These are phyloP conservation scores for Drosophila dunni DNA, from an alignment of 1,140 invertebrate genomes.

Conservation along the genomic window DNA sequence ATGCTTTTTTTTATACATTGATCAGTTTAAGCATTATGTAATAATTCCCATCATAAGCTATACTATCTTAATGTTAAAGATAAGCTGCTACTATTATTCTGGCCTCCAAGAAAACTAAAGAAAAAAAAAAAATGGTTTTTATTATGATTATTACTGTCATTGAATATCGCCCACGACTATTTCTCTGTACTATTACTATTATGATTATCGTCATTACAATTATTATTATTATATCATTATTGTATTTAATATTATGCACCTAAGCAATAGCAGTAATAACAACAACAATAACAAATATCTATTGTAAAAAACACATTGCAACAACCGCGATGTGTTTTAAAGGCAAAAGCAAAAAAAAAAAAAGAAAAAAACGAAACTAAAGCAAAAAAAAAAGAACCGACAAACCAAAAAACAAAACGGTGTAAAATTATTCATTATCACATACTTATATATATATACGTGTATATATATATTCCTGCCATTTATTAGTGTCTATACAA, in stretches of 20 bases:
- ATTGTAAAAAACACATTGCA: slow-evolving; percentile 54
- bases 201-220: slow-evolving; percentile 30
- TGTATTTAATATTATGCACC: slow-evolving; percentile 39
- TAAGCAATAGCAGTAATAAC: slow-evolving; percentile 13
- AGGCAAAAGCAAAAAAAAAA: slow-evolving; percentile 38
- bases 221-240: slow-evolving; percentile 27
- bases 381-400: slow-evolving; percentile 45
- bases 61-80: slow-evolving; percentile 22
- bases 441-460: slow-evolving; percentile 23
- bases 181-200: slow-evolving; percentile 53
- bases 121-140: slow-evolving; percentile 47
- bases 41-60: slow-evolving; percentile 40
- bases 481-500: slow-evolving; percentile 53
- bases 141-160: slow-evolving; percentile 34
- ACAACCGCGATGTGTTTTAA: slow-evolving; percentile 54
- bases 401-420: slow-evolving; percentile 47
- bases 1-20: slow-evolving; percentile 25
- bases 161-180: slow-evolving; percentile 33
- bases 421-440: slow-evolving; percentile 53
- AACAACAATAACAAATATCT: slow-evolving; percentile 24
- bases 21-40: slow-evolving; percentile 33
- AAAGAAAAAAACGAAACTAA: slow-evolving; percentile 38
- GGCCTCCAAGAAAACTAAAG: slow-evolving; percentile 17
- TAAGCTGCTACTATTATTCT: slow-evolving; percentile 52
- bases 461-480: slow-evolving; percentile 57